Evolutionary conservation across 2,888 invertebrate genomes (phyloP).

Genomic region (Habroteleia sp.): DNA sequence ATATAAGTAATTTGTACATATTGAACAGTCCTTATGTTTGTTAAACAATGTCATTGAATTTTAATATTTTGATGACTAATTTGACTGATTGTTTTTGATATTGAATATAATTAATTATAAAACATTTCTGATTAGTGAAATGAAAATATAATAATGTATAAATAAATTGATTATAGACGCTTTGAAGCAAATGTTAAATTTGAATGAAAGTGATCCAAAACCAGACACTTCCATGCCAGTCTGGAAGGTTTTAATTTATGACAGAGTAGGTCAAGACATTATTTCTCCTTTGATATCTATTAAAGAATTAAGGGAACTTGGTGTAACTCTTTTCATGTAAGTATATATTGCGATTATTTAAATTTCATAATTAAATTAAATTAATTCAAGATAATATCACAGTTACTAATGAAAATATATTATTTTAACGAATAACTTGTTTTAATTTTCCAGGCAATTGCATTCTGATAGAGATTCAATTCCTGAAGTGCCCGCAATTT

Average conservation of each 20-base stretch:
- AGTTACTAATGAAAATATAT: too few relatives aligned
- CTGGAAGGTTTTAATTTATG: slow-evolving; percentile 98
- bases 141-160: too few relatives aligned
- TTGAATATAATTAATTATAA: too few relatives aligned
- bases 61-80: too few relatives aligned
- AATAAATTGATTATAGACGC: slow-evolving; percentile 85
- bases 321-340: slow-evolving; percentile 98
- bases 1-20: too few relatives aligned
- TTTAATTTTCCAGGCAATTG: slow-evolving; percentile 86
- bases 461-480: slow-evolving; percentile 95
- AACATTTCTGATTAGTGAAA: too few relatives aligned
- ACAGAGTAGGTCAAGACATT: slow-evolving; percentile 98
- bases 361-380: neutral
- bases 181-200: slow-evolving; percentile 96
- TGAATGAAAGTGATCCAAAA: slow-evolving; percentile 91
- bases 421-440: too few relatives aligned
- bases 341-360: slow-evolving; percentile 74
- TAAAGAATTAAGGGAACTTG: slow-evolving; percentile 96
- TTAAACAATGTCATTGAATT: too few relatives aligned
- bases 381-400: too few relatives aligned
- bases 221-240: slow-evolving; percentile 91
- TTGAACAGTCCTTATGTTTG: too few relatives aligned
- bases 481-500: slow-evolving; percentile 99
- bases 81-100: too few relatives aligned
- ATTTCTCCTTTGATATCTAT: slow-evolving; percentile 98